Percentiles rank a stretch among this genome's conserved stretches.
phyloP scores from a whole-genome alignment of 2,888 invertebrate genomes.

The Onthophagus sagittarius region DNA sequence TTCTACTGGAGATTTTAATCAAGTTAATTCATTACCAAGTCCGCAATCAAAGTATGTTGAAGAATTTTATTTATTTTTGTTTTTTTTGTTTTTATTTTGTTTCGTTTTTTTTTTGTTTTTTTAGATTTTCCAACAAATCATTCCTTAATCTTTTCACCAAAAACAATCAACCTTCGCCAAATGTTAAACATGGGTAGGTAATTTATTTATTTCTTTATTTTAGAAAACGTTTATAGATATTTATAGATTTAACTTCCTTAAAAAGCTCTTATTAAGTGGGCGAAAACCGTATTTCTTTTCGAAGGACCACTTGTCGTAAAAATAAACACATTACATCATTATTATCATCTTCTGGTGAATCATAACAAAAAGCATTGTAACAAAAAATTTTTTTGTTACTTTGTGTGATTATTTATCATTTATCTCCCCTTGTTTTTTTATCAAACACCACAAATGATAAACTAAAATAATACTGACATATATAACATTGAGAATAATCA shows the following conservation, averaged over 20 bases:
- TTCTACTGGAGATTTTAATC: conserved; percentile 78
- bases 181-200: conserved; percentile 69
- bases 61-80: conserved; percentile 9
- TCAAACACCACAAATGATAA: background rate
- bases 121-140: conserved; percentile 70
- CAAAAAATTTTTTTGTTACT: background rate
- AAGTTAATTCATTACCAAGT: conserved; percentile 47
- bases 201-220: conserved; percentile 33
- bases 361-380: background rate
- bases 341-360: background rate
- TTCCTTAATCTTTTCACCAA: conserved; percentile 67
- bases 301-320: conserved; percentile 9
- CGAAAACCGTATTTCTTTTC: conserved; percentile 9
- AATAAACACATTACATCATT: background rate
- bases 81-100: background rate
- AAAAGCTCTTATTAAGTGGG: background rate
- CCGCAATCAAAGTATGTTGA: conserved; percentile 49
- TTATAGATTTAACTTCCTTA: conserved; percentile 28
- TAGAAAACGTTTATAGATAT: background rate
- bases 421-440: background rate
- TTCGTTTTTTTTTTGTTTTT: conserved; percentile 31
- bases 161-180: conserved; percentile 59
- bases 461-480: background rate
- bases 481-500: no score
- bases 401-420: background rate